Evolutionary conservation across 2,888 invertebrate genomes (phyloP).

Genomic region (Leptinotarsa rubiginosa): DNA sequence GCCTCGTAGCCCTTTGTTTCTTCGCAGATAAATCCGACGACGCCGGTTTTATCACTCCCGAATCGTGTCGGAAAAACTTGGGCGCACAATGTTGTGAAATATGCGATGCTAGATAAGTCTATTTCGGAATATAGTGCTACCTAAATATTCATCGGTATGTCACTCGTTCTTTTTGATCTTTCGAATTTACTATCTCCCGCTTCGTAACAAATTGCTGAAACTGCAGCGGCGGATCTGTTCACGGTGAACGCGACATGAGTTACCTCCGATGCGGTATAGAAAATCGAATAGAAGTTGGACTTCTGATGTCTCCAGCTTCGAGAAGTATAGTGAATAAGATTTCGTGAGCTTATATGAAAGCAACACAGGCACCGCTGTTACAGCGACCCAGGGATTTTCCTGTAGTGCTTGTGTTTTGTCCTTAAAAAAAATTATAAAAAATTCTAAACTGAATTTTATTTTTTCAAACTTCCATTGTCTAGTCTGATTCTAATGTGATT

Average conservation of each 20-base stretch:
- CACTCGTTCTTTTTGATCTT: conserved; percentile 28
- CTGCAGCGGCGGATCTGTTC: not conserved
- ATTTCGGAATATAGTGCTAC: conserved; percentile 37
- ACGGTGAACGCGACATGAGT: not conserved
- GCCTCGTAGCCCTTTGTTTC: not conserved
- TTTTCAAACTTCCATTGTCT: too few species aligned
- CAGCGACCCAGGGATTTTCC: too few species aligned
- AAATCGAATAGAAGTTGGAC: not conserved
- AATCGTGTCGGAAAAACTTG: not conserved
- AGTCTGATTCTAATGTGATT: too few species aligned
- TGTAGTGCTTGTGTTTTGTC: too few species aligned
- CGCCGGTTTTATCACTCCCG: conserved; percentile 5
- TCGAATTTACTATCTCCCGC: conserved; percentile 18
- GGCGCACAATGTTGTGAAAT: conserved; percentile 21
- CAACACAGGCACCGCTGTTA: too few species aligned
- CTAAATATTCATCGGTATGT: conserved; percentile 37
- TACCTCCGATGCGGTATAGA: not conserved
- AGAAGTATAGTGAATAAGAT: too few species aligned
- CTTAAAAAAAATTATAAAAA: too few species aligned
- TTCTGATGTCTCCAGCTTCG: not conserved
- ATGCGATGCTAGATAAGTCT: conserved; percentile 39
- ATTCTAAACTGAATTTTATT: too few species aligned
- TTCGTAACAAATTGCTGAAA: conserved; percentile 20
- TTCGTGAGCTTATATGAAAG: too few species aligned
- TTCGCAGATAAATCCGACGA: not conserved